A percentile compares a stretch with the other conserved stretches of the same genome.
These are phyloP conservation scores for Terrapene triunguis DNA, from an alignment of 2,113 vertebrate species.

Conservation along the genomic window DNA sequence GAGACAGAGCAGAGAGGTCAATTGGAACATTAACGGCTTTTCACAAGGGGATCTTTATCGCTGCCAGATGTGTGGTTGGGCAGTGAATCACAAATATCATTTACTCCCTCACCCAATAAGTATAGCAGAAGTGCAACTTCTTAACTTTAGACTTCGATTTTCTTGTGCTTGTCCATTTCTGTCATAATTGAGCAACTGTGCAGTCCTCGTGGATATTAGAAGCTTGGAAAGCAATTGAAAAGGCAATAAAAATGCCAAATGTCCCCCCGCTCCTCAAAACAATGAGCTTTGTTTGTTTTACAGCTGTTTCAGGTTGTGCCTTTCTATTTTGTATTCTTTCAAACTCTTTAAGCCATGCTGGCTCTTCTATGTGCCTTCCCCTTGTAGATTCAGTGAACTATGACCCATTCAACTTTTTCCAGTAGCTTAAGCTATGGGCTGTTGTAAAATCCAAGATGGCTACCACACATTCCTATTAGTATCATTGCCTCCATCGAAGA, in stretches of 20 bases:
- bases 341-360: neutral
- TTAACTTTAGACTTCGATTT: neutral
- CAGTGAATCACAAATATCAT: neutral
- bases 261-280: rapidly evolving
- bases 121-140: neutral
- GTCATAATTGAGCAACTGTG: neutral
- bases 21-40: neutral
- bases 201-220: neutral
- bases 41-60: neutral
- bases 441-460: neutral
- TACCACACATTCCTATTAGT: neutral
- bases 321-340: neutral
- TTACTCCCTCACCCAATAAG: neutral
- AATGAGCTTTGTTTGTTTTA: neutral
- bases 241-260: neutral
- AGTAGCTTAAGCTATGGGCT: too few relatives aligned
- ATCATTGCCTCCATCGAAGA: neutral
- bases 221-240: neutral
- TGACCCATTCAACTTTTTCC: neutral
- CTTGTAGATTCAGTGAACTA: neutral
- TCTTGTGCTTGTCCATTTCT: neutral
- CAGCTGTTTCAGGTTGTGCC: neutral
- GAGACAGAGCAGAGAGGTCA: neutral
- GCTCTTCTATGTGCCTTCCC: neutral
- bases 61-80: neutral